These are phyloP conservation scores for Sussaba pulchella DNA, from an alignment of 2,888 invertebrate species.

Conservation along the genomic window DNA sequence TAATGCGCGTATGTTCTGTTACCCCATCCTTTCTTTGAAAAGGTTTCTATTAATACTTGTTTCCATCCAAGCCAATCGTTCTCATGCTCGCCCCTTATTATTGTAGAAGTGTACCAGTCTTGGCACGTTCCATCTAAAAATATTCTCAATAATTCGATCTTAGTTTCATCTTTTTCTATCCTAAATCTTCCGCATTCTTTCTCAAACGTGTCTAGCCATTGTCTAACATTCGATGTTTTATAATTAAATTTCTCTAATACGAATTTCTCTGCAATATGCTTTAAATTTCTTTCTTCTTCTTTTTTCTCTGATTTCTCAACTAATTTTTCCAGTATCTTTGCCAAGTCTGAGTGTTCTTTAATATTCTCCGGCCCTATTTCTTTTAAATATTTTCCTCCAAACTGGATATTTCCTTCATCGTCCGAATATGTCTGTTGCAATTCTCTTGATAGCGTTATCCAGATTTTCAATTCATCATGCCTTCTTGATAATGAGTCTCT, in stretches of 20 bases:
- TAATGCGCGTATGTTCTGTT: slow-evolving; percentile 66
- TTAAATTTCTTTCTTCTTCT: slow-evolving; percentile 64
- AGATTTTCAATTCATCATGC: slow-evolving; percentile 65
- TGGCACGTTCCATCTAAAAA: slow-evolving; percentile 68
- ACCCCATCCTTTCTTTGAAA: slow-evolving; percentile 73
- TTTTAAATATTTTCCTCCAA: slow-evolving; percentile 39
- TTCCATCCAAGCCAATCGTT: slow-evolving; percentile 72
- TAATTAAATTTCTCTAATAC: slow-evolving; percentile 69
- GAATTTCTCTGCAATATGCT: slow-evolving; percentile 67
- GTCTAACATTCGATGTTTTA: slow-evolving; percentile 66
- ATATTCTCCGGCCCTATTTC: slow-evolving; percentile 5
- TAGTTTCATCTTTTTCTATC: slow-evolving; percentile 65
- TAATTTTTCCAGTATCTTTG: slow-evolving; percentile 61
- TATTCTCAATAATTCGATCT: slow-evolving; percentile 69
- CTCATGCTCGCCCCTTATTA: slow-evolving; percentile 66
- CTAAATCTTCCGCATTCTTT: slow-evolving; percentile 70
- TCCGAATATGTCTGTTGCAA: slow-evolving; percentile 64
- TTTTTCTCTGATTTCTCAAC: slow-evolving; percentile 64
- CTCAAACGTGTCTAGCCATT: slow-evolving; percentile 71
- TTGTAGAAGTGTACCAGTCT: slow-evolving; percentile 70
- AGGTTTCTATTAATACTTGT: slow-evolving; percentile 69
- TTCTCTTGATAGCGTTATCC: slow-evolving; percentile 67
- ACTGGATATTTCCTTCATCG: slow-evolving; percentile 66
- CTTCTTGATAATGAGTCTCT: slow-evolving; percentile 65
- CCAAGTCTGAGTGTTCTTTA: slow-evolving; percentile 64